Base-by-base conservation (phyloP, 2,797 vertebrate genomes). In the Schizopygopsis pylzovi region DNA sequence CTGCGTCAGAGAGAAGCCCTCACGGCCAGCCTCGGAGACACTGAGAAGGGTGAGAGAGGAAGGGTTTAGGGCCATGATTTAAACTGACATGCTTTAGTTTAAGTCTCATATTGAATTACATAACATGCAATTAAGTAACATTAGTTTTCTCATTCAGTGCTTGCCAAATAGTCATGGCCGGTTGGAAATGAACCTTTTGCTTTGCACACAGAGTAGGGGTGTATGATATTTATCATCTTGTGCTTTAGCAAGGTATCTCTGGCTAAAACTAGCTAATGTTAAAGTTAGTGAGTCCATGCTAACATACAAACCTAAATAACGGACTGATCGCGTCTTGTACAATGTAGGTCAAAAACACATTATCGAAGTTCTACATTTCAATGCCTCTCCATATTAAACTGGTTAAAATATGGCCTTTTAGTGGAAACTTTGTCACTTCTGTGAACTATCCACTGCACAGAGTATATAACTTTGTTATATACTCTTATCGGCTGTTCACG, bases 41-140 rank as follows among this genome's bases (percentile, higher is more conserved):
- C 93, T 25, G 97, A 97, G 88, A 94, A 94, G 85, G 96, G 97
- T 98, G 84, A 94, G 94, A 4, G 16, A 6, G 43, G 15, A 43
- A 16, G 15, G 68, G 15, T 41, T 16, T 52, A 4, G 25, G 12
- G 28, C 15, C 4, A 0, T 47, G 37, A 39, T 65, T 83, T 37
- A 43, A 43, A 9, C 5, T 43, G 81, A 45, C 6, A 15, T 28
- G 16, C 28, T 54, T 6, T 33, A 9, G 43, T 45, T 43, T 61
- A 56, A 81, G 18, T 71, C 65, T 43, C 39, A 18, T 54, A 20
- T 61, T 59, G 6, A n/a, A 39, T 82, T 82, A 0, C n/a, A n/a
- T 73, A 61, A 61, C 16, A 4, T 72, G 16, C 18, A 41, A 5
- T 81, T 73, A 22, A 7, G 6, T 61, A 72, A 82, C 39, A 0